Conservation (phyloP, 2,888 invertebrate genomes). For the Melinaea marsaeus region DNA sequence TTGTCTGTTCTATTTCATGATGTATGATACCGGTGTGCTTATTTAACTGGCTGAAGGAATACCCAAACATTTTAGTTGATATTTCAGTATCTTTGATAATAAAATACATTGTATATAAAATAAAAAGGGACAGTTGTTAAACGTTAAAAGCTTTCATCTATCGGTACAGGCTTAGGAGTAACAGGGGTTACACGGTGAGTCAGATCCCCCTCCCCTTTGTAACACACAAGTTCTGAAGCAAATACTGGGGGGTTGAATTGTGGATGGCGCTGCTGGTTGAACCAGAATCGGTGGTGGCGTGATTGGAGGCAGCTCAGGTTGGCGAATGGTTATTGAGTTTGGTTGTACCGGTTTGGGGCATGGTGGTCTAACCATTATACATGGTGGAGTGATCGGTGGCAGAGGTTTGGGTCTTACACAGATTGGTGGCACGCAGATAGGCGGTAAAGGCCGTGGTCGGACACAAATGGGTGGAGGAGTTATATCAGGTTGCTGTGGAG, state of each 20-base stretch:
- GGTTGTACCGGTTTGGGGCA: constrained; percentile 40
- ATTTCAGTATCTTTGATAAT: no score
- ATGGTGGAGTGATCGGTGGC: constrained; percentile 43
- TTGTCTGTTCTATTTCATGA: not conserved
- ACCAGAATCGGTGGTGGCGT: constrained; percentile 45
- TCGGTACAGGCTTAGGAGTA: no score
- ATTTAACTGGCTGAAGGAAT: no score
- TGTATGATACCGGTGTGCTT: no score
- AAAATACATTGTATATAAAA: no score
- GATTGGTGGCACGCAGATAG: constrained; percentile 50
- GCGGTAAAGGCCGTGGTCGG: constrained; percentile 38
- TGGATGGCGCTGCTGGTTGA: constrained; percentile 41
- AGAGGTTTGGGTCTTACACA: constrained; percentile 46
- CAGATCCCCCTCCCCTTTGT: not conserved
- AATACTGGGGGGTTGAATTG: constrained; percentile 47
- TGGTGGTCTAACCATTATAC: constrained; percentile 49
- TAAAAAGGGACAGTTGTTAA: no score
- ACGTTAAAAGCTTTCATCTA: no score
- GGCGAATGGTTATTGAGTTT: constrained; percentile 38
- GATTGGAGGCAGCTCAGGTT: constrained; percentile 36
- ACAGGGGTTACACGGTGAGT: no score
- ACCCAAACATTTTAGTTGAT: no score
- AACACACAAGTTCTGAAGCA: constrained; percentile 33
- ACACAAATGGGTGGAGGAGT: constrained; percentile 47
- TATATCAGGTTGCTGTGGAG: constrained; percentile 41